A percentile compares a stretch with the other conserved stretches of the same genome.
These are phyloP conservation scores for Trogon surrucura DNA, from an alignment of 2,113 vertebrate genomes.

Conservation along the genomic window DNA sequence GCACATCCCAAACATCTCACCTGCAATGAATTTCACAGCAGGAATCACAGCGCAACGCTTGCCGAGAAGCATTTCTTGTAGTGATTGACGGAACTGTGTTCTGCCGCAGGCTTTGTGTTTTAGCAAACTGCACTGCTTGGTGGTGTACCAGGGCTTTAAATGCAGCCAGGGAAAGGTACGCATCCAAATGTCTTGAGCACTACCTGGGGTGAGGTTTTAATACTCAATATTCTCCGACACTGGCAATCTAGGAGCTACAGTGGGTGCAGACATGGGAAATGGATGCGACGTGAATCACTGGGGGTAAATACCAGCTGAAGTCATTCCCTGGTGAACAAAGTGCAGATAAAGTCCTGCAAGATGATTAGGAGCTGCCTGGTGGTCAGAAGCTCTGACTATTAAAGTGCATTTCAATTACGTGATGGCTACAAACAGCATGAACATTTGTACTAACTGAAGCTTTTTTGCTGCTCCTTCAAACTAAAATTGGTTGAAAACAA, in stretches of 20 bases:
- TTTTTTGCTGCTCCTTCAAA: too few relatives aligned
- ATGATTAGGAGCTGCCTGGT: not conserved
- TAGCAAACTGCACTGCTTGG: accelerated
- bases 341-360: not conserved
- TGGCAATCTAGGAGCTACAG: not conserved
- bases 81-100: accelerated
- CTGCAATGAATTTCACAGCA: not conserved
- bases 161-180: accelerated
- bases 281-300: accelerated
- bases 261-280: not conserved
- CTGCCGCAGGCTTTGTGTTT: not conserved
- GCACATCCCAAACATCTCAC: not conserved
- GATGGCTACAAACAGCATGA: not conserved
- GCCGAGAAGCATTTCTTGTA: not conserved
- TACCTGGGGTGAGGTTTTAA: too few relatives aligned
- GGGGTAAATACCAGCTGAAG: not conserved
- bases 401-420: not conserved
- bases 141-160: not conserved
- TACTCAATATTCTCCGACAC: not conserved
- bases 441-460: not conserved
- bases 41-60: not conserved
- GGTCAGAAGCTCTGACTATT: not conserved
- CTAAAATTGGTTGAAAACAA: not conserved
- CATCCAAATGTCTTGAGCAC: not conserved
- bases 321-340: not conserved